Percentiles rank a stretch among this genome's conserved stretches.
Conservation (phyloP, 2,113 vertebrate species). For the Stegostoma tigrinum region DNA sequence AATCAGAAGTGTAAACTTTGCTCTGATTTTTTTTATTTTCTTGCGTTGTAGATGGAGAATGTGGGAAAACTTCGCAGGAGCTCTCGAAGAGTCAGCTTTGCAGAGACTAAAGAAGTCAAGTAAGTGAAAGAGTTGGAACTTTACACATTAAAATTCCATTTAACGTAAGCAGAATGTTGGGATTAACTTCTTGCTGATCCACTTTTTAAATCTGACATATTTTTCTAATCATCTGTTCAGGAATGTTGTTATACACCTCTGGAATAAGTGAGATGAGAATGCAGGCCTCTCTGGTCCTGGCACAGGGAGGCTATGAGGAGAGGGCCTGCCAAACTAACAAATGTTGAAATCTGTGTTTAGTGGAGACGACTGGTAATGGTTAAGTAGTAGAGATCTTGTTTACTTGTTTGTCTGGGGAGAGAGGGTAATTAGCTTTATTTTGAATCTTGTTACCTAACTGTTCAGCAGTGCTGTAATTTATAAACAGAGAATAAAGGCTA, state of each 20-base stretch:
- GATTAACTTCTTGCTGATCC: not conserved
- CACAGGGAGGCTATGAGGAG: too few species aligned
- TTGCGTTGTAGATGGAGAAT: not conserved
- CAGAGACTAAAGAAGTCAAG: conserved; percentile 51
- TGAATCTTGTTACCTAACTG: not conserved
- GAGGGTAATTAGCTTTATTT: not conserved
- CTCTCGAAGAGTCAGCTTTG: conserved; percentile 68
- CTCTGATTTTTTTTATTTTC: not conserved
- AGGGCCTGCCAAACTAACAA: too few species aligned
- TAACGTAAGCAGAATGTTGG: not conserved
- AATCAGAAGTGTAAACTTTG: not conserved
- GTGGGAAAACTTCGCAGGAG: conserved; percentile 54
- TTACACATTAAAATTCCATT: not conserved
- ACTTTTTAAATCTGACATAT: not conserved
- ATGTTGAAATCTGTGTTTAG: conserved; percentile 51
- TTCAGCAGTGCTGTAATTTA: not conserved
- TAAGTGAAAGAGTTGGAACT: conserved; percentile 51
- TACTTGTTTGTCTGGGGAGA: not conserved
- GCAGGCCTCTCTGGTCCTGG: too few species aligned
- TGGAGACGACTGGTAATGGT: conserved; percentile 47
- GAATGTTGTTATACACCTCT: too few species aligned
- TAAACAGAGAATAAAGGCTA: not conserved
- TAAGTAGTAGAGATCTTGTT: conserved; percentile 30
- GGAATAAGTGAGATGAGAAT: too few species aligned
- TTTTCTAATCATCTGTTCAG: too few species aligned